A percentile compares a stretch with the other conserved stretches of the same genome.
phyloP scores from a whole-genome alignment of 2,797 vertebrate genomes.

The Syncerus caffer region DNA sequence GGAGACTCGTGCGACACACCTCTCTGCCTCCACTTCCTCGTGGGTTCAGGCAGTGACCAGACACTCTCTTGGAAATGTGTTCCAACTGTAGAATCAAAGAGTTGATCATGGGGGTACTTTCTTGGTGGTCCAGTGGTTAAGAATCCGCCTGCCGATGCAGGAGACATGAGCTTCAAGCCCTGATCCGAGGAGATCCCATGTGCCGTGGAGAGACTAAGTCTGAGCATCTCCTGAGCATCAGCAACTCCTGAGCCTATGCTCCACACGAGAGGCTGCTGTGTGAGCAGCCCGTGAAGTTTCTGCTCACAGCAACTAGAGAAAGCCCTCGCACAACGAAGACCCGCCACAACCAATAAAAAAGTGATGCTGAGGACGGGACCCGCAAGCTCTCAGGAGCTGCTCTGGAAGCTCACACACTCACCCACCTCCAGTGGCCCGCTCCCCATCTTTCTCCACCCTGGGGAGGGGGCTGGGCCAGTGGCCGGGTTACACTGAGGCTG shows the following conservation, averaged over 20 bases:
- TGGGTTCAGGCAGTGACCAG: neutral
- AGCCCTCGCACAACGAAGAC: accelerated
- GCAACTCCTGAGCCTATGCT: neutral
- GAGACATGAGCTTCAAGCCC: neutral
- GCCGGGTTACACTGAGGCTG: neutral
- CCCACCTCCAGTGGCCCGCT: accelerated
- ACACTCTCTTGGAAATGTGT: accelerated
- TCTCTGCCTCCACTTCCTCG: neutral
- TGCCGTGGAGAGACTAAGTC: neutral
- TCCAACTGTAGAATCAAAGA: neutral
- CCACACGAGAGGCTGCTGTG: neutral
- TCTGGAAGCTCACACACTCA: accelerated
- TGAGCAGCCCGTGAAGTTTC: neutral
- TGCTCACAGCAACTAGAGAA: neutral
- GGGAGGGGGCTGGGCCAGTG: neutral
- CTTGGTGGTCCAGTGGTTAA: neutral
- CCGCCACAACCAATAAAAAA: neutral
- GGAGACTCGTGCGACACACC: accelerated
- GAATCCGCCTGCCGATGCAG: neutral
- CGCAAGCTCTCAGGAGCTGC: accelerated
- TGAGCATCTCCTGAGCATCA: neutral
- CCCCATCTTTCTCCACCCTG: accelerated
- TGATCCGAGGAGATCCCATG: neutral
- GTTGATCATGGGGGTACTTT: accelerated
- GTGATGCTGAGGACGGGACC: accelerated